phyloP scores from a whole-genome alignment of 2,113 vertebrate genomes.

The Columbina picui region DNA sequence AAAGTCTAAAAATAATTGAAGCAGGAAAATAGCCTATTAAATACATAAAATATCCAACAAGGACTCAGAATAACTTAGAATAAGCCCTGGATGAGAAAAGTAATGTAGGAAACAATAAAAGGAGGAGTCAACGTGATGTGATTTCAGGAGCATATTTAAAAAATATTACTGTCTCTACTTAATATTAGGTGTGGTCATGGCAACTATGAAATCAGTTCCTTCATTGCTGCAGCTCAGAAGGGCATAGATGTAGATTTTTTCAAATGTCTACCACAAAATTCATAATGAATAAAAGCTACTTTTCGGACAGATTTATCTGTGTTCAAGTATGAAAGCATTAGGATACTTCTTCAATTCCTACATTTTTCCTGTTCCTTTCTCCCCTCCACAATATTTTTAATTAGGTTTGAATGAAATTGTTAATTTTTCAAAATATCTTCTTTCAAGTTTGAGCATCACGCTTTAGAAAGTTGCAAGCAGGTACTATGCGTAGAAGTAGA shows the following conservation, averaged over 20 bases:
- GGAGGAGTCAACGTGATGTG: neutral
- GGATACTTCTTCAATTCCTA: neutral
- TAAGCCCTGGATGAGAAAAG: neutral
- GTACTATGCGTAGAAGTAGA: neutral
- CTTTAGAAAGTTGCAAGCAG: neutral
- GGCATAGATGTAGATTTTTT: neutral
- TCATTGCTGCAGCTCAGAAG: neutral
- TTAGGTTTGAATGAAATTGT: neutral
- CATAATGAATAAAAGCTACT: neutral
- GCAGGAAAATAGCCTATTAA: neutral
- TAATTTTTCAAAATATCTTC: neutral
- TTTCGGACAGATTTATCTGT: neutral
- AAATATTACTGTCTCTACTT: neutral
- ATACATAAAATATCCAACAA: neutral
- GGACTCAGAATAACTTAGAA: neutral
- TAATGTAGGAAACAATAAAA: neutral
- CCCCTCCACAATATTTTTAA: neutral
- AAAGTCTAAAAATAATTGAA: slow-evolving; percentile 19
- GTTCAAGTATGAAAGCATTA: neutral
- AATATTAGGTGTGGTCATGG: neutral
- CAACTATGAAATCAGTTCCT: neutral
- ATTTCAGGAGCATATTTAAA: neutral
- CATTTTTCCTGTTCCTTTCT: neutral
- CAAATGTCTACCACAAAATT: neutral
- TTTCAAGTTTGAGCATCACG: neutral